Evolutionary conservation across 2,797 vertebrate species (phyloP), one percentile per base, ranked within the genome.

Genomic region (Chromobotia macracanthus): DNA sequence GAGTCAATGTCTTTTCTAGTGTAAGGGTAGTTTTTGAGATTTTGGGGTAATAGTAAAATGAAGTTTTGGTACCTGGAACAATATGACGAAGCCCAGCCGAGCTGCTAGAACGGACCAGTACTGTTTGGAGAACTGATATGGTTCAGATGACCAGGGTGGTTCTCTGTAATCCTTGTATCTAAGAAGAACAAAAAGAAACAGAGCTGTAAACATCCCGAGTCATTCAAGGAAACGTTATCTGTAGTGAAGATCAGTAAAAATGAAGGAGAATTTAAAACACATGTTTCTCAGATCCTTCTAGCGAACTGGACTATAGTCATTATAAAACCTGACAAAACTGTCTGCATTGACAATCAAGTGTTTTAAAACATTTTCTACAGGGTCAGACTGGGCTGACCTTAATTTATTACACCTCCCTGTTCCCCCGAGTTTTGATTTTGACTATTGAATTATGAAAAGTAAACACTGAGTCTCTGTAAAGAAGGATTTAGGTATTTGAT

Each of bases 151-250:
- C 97, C 97, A 98, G 0, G 98, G 97, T 0, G 97, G 97, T 56
- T 99, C 98, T 86, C 98, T 93, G 90, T 98, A 99, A 90, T 99
- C 98, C 84, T 98, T 99, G 89, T 97, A 99, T 89, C 98, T 99
- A 83, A 15, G 5, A 15, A 44, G 19, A 79, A 60, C 89, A 84
- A 64, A 70, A 35, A 55, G 48, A 19, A 74, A 38, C 73, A 46
- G 28, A 64, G 38, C 61, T 18, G 6, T 38, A 65, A 77, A 72
- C 69, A 64, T 46, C 3, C 63, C 1, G 2, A 51, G 64, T 38
- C 51, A 53, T 65, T 76, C 16, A 41, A 46, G 28, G 31, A 23
- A 72, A 19, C 15, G 19, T 70, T 28, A 53, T 69, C 21, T 71
- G 68, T 18, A 50, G 19, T 18, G 9, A 61, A 18, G 56, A 63